Base-by-base conservation (phyloP, 2,888 invertebrate genomes). In the Lasius platythorax region DNA sequence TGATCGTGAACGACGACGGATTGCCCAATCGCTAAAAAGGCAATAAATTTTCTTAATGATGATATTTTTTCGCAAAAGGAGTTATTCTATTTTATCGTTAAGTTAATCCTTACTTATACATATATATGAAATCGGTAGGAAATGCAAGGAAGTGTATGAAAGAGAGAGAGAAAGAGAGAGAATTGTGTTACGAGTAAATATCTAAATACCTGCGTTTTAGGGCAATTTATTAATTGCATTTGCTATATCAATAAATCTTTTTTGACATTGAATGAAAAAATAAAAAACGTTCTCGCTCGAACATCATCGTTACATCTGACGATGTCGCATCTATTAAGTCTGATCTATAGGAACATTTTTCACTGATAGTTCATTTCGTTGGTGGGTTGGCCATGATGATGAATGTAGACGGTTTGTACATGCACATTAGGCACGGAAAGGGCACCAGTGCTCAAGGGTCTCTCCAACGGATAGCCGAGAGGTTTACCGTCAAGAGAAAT, bases 391-490 rank as follows among this genome's bases (percentile, higher is more conserved):
- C 95, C 95, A 85, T 96, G 95, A 94, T 96, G 96, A 93, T 95
- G 94, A 92, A 96, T 96, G 68, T 95, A 83, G 46, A 96, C 95
- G 82, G 96, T 96, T 79, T 95, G 92, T 81, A 96, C 92, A 92
- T 94, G 94, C 87, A 96, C 91, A 94, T 96, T 96, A 85, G 95
- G 95, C 11, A 96, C 93, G 76, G 92, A 92, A 89, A 94, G 92
- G 37, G 95, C 86, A 90, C 93, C 93, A 18, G 89, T 85, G 76
- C 95, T 92, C 75, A 96, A 93, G 0, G 95, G 96, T 87, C 96
- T 95, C 93, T 97, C 95, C 86, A 96, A 92, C 9, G 96, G 96
- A 94, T 95, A 96, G 75, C 96, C 96, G 37, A 96, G 93, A 18
- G 96, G 96, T 70, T 95, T 95, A 89, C 95, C 95, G 84, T 96